Conservation (phyloP, 2,113 vertebrate genomes). For the Synodontis membranacea region DNA sequence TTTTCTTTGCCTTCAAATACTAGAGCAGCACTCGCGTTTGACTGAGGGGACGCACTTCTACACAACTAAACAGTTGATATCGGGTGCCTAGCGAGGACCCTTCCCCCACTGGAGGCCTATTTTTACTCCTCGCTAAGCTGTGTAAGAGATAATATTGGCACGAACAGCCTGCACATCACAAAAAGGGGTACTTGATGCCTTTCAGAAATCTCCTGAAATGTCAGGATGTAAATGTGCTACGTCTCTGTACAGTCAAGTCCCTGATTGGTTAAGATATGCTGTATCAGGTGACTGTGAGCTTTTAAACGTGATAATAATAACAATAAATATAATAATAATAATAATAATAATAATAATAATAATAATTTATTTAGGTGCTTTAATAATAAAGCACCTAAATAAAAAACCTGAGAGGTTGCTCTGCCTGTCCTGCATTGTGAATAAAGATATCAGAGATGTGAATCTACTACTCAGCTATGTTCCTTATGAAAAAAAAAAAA, state of each 20-base stretch:
- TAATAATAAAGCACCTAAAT: background rate
- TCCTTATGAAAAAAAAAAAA: background rate
- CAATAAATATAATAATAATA: no score
- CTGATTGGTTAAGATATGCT: background rate
- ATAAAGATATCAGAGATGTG: background rate
- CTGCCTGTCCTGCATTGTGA: background rate
- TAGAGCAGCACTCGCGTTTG: slow-evolving; percentile 1
- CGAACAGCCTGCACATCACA: slow-evolving; percentile 42
- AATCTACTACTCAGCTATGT: background rate
- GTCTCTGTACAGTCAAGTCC: background rate
- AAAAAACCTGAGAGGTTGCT: background rate
- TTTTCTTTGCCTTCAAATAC: background rate
- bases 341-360: no score
- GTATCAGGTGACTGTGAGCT: background rate
- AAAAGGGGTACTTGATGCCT: background rate
- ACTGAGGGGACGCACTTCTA: slow-evolving; percentile 29
- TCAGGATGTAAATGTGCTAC: background rate
- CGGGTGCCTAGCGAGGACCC: slow-evolving; percentile 33
- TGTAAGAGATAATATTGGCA: slow-evolving; percentile 51
- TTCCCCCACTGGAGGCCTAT: slow-evolving; percentile 48
- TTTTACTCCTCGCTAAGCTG: slow-evolving; percentile 53
- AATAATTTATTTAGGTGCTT: no score
- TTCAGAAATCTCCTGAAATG: background rate
- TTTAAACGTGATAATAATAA: background rate
- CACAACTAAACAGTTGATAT: slow-evolving; percentile 38